phyloP scores from a whole-genome alignment of 2,113 vertebrate species.

The Brienomyrus longianalis region DNA sequence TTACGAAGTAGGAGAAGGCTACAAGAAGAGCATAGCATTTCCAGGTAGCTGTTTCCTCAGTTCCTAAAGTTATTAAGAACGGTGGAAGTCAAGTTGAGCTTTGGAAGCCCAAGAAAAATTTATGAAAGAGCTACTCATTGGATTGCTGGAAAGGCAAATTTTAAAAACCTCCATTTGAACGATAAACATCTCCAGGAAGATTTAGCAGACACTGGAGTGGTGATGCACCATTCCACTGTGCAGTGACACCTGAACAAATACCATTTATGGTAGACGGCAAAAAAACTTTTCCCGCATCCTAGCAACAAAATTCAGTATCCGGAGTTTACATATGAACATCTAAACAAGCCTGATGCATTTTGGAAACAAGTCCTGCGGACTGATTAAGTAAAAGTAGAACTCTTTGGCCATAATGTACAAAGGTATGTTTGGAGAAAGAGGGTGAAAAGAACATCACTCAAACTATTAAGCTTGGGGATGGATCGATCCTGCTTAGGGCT shows the following conservation, averaged over 20 bases:
- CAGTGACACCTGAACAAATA: too few species aligned
- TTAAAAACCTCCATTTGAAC: too few species aligned
- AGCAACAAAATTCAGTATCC: too few species aligned
- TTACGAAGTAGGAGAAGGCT: background rate
- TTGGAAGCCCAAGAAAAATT: background rate
- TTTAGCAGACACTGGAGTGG: too few species aligned
- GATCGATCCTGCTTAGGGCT: background rate
- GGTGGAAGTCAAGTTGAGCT: background rate
- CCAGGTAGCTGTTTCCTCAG: background rate
- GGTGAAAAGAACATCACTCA: background rate
- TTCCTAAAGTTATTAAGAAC: background rate
- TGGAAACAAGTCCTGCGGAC: background rate
- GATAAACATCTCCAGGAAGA: too few species aligned
- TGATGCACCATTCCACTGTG: too few species aligned
- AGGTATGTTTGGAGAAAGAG: background rate
- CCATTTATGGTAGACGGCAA: too few species aligned
- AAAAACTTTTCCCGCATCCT: background rate
- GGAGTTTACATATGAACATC: background rate
- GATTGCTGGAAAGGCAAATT: too few species aligned
- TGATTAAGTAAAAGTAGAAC: background rate
- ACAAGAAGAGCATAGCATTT: background rate
- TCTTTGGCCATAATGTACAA: background rate
- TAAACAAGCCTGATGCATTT: background rate
- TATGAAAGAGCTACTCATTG: background rate
- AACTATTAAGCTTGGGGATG: background rate